Conservation (phyloP, 30 jellyfish, hydroid and myxozoan species). For the Aurelia sp. region DNA sequence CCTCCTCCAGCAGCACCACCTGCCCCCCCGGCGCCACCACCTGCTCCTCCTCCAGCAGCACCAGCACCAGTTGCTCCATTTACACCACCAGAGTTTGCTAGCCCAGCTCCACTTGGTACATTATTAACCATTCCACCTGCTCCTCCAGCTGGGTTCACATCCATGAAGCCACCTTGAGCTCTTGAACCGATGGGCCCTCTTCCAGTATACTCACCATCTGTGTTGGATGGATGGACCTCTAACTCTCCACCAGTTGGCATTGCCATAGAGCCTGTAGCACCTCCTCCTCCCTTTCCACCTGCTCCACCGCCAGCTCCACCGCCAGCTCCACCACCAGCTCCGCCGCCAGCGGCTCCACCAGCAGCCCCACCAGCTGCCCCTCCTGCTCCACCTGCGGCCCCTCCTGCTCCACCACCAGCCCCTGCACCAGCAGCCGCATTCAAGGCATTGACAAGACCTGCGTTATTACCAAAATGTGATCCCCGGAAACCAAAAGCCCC, state of each 20-base stretch:
- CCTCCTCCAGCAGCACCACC: slow-evolving; percentile 1
- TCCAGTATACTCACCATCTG: slow-evolving; percentile 91
- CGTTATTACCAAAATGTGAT: slow-evolving; percentile 53
- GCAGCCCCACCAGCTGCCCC: slow-evolving; percentile 28
- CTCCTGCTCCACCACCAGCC: slow-evolving; percentile 16
- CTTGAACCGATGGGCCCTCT: slow-evolving; percentile 96
- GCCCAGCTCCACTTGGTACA: slow-evolving; percentile 71
- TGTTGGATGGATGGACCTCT: slow-evolving; percentile 65
- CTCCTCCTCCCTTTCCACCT: slow-evolving; percentile 47
- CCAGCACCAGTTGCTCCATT: slow-evolving; percentile 37
- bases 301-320: slow-evolving; percentile 68
- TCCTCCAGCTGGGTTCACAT: slow-evolving; percentile 69
- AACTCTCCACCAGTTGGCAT: slow-evolving; percentile 85
- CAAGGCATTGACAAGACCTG: slow-evolving; percentile 24
- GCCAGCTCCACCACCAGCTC: slow-evolving; percentile 40
- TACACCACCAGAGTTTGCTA: slow-evolving; percentile 27
- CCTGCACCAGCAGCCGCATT: slow-evolving; percentile 56
- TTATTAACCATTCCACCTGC: slow-evolving; percentile 59
- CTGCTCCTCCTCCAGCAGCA: slow-evolving; percentile 36
- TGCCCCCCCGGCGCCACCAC: slow-evolving; percentile 26
- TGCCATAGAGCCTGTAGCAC: slow-evolving; percentile 61
- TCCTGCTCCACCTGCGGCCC: slow-evolving; percentile 35
- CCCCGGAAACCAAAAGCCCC: slow-evolving; percentile 77
- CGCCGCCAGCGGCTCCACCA: slow-evolving; percentile 38
- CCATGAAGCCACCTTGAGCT: slow-evolving; percentile 83